Evolutionary conservation across 2,113 vertebrate species (phyloP).

Genomic region (Ophthalmolycus amberensis): DNA sequence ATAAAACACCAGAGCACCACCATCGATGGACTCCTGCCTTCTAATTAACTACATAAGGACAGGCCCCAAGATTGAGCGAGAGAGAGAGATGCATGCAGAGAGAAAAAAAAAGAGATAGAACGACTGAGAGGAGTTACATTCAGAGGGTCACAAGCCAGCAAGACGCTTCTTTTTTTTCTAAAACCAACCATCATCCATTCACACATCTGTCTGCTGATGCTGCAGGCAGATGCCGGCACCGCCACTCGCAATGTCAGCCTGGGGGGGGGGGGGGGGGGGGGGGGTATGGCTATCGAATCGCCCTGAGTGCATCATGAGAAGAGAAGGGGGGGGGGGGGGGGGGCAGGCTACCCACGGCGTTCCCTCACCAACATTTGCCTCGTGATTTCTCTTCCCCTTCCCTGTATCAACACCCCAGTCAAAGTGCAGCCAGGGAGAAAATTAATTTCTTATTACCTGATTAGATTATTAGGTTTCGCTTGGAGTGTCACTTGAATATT

Average conservation of each 20-base stretch:
- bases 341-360: conserved; percentile 28
- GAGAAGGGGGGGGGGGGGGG: too few relatives aligned
- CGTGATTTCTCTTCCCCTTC: conserved; percentile 57
- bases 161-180: conserved; percentile 7
- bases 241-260: too few relatives aligned
- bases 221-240: not conserved
- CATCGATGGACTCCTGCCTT: conserved; percentile 76
- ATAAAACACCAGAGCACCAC: conserved; percentile 76
- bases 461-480: conserved; percentile 81
- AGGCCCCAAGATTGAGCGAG: conserved; percentile 23
- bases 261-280: too few relatives aligned
- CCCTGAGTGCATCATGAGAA: too few relatives aligned
- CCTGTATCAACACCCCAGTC: conserved; percentile 80
- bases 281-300: too few relatives aligned
- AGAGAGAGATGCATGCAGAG: conserved; percentile 8
- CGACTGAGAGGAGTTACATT: conserved; percentile 1
- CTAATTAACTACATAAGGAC: conserved; percentile 74
- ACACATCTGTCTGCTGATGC: conserved; percentile 6
- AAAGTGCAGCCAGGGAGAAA: conserved; percentile 87
- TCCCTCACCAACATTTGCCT: conserved; percentile 45
- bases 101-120: conserved; percentile 34
- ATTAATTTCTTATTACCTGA: conserved; percentile 85
- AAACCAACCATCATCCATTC: conserved; percentile 3
- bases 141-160: conserved; percentile 35
- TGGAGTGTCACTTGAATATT: conserved; percentile 78